These are phyloP conservation scores for Hassar affinis DNA, from an alignment of 2,113 vertebrate genomes.

Conservation along the genomic window DNA sequence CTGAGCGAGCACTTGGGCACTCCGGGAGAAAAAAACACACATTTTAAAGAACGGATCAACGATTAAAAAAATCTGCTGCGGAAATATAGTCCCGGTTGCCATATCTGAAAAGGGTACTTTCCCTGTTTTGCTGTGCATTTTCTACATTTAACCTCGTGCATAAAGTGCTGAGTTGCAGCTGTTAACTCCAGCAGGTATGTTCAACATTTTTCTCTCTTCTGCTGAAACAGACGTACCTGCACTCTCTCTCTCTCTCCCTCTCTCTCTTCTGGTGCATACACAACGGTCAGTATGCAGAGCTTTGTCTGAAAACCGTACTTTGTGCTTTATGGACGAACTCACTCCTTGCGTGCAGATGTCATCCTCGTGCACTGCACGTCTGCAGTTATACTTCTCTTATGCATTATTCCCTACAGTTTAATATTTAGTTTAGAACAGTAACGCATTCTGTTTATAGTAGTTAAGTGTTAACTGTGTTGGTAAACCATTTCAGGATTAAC, in stretches of 20 bases:
- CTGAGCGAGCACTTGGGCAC: slow-evolving; percentile 58
- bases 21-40: slow-evolving; percentile 40
- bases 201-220: slow-evolving; percentile 26
- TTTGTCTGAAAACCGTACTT: background rate
- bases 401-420: background rate
- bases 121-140: slow-evolving; percentile 59
- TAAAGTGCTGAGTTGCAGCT: slow-evolving; percentile 73
- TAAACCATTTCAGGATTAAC: slow-evolving; percentile 17
- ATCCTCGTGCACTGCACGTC: slow-evolving; percentile 1
- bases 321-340: background rate
- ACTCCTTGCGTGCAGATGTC: slow-evolving; percentile 21
- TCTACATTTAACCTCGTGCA: slow-evolving; percentile 56
- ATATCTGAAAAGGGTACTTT: slow-evolving; percentile 49
- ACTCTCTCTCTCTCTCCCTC: background rate
- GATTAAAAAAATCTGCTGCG: slow-evolving; percentile 53
- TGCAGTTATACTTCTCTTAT: background rate
- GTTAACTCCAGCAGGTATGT: slow-evolving; percentile 72
- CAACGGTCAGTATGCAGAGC: background rate
- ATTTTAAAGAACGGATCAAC: slow-evolving; percentile 39
- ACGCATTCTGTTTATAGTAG: background rate
- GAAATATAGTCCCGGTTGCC: slow-evolving; percentile 23
- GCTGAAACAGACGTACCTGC: slow-evolving; percentile 20
- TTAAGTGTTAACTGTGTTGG: slow-evolving; percentile 32
- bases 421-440: background rate
- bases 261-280: background rate